Conservation (phyloP, 2,888 invertebrate genomes). For the Anodontia alba region DNA sequence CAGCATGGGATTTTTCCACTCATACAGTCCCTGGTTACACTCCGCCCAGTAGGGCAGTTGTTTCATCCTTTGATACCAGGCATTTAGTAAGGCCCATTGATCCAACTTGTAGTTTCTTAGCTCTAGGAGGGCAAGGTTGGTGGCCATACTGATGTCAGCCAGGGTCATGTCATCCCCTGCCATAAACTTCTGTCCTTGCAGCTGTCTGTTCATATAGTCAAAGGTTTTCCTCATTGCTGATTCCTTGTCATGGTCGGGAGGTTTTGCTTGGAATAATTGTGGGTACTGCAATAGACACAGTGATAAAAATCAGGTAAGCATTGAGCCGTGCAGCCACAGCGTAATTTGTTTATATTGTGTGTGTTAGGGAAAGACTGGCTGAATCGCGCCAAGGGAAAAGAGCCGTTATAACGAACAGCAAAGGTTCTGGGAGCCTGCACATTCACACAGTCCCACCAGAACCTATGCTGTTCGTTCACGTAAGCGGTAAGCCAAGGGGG, state of each 20-base stretch:
- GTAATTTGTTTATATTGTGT: no score
- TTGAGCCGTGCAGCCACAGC: no score
- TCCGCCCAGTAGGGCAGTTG: slow-evolving; percentile 64
- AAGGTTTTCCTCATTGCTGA: slow-evolving; percentile 64
- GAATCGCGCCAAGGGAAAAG: no score
- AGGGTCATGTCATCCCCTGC: slow-evolving; percentile 91
- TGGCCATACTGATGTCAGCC: slow-evolving; percentile 90
- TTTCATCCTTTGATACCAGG: slow-evolving; percentile 68
- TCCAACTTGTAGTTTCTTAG: slow-evolving; percentile 85
- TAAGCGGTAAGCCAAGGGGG: no score
- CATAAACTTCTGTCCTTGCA: slow-evolving; percentile 89
- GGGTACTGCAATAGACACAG: slow-evolving; percentile 63
- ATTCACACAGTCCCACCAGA: no score
- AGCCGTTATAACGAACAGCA: no score
- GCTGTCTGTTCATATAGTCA: slow-evolving; percentile 64
- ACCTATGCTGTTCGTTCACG: no score
- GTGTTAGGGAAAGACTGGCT: no score
- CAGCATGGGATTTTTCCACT: slow-evolving; percentile 59
- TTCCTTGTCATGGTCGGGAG: slow-evolving; percentile 66
- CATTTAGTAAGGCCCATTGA: slow-evolving; percentile 55
- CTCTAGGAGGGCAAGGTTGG: slow-evolving; percentile 88
- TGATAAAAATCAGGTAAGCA: no score
- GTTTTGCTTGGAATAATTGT: slow-evolving; percentile 64
- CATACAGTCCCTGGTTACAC: slow-evolving; percentile 70
- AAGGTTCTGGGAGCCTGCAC: no score